phyloP scores from a whole-genome alignment of 2,797 vertebrate genomes.

The Aulostomus chinensis region DNA sequence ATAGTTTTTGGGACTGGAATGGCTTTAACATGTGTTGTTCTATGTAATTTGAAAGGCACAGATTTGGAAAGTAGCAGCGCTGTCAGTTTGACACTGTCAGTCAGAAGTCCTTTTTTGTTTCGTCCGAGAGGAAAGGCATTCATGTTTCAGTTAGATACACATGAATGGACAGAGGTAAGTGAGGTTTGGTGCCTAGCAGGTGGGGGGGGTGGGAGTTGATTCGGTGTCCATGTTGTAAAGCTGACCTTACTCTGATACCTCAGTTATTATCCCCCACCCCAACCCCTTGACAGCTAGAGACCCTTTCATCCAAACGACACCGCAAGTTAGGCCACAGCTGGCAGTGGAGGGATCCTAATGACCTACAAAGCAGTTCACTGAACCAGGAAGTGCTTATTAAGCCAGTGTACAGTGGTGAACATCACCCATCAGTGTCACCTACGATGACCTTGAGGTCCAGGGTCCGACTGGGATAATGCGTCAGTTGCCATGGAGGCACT shows the following conservation, averaged over 20 bases:
- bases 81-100: slow-evolving; percentile 50
- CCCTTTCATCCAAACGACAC: slow-evolving; percentile 33
- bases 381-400: slow-evolving; percentile 73
- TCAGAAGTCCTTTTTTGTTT: slow-evolving; percentile 55
- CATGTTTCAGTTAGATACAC: slow-evolving; percentile 69
- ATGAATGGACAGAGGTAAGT: slow-evolving; percentile 57
- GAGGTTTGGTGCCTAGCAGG: slow-evolving; percentile 38
- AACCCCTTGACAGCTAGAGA: slow-evolving; percentile 10
- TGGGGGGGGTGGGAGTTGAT: slow-evolving; percentile 1
- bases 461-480: slow-evolving; percentile 23
- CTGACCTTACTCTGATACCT: slow-evolving; percentile 37
- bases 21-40: no score
- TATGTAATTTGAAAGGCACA: no score
- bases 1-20: no score
- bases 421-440: slow-evolving; percentile 56
- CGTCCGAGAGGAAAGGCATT: slow-evolving; percentile 58
- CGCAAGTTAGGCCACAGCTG: slow-evolving; percentile 64
- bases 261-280: slow-evolving; percentile 7
- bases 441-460: slow-evolving; percentile 22
- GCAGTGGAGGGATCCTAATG: slow-evolving; percentile 65
- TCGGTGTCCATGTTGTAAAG: neutral
- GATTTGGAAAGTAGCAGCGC: slow-evolving; percentile 27
- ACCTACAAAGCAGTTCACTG: slow-evolving; percentile 69
- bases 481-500: slow-evolving; percentile 18
- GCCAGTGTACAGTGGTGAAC: slow-evolving; percentile 15